Percentiles rank a stretch among this genome's conserved stretches.
These are phyloP conservation scores for Clarias platycephalus DNA, from an alignment of 2,797 vertebrate species.

Conservation along the genomic window DNA sequence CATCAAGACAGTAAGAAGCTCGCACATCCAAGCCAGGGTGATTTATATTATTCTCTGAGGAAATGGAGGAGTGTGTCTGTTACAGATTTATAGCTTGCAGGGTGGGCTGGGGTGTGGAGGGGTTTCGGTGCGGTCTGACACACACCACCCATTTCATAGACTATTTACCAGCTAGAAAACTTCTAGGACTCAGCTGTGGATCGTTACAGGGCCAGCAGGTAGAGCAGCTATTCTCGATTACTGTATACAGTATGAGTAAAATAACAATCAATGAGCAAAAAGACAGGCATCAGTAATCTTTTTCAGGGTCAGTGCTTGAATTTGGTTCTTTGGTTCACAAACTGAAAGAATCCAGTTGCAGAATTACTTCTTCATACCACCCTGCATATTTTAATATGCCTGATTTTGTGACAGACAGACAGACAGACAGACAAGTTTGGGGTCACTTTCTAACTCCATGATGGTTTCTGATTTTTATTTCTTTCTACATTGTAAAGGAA, in stretches of 20 bases:
- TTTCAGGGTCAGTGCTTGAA: background rate
- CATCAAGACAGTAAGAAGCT: background rate
- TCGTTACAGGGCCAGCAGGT: background rate
- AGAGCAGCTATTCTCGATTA: background rate
- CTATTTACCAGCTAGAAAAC: background rate
- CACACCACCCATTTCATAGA: background rate
- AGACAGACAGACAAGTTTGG: too few species aligned
- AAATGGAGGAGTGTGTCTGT: background rate
- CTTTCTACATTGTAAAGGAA: too few species aligned
- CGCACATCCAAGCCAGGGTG: background rate
- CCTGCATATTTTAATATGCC: background rate
- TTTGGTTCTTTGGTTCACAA: background rate
- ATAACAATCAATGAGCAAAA: background rate
- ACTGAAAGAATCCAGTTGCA: background rate
- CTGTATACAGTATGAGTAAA: background rate
- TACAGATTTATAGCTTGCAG: conserved; percentile 35
- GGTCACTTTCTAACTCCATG: too few species aligned
- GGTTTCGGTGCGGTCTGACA: background rate
- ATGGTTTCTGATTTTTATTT: too few species aligned
- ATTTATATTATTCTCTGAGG: conserved; percentile 29
- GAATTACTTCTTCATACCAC: background rate
- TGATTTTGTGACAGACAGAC: too few species aligned
- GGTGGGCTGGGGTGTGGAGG: background rate
- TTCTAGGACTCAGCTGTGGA: background rate
- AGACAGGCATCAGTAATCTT: background rate